phyloP scores from a whole-genome alignment of 1,140 invertebrate genomes.

The Drosophila malerkotliana region DNA sequence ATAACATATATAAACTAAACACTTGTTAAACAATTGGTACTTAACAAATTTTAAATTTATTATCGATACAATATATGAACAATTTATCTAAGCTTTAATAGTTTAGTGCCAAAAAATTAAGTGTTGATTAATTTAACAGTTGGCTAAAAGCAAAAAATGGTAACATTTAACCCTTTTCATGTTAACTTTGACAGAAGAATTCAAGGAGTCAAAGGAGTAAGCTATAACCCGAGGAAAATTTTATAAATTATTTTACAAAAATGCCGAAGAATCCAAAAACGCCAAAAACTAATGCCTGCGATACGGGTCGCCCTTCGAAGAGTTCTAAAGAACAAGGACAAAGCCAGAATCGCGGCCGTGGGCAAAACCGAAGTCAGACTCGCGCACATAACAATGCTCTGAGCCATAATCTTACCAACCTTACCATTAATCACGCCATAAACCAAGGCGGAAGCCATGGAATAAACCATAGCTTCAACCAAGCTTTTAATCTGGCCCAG shows the following conservation, averaged over 20 bases:
- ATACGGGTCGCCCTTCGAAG: background rate
- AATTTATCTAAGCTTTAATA: constrained; percentile 80
- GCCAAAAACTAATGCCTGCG: background rate
- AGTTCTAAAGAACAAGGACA: background rate
- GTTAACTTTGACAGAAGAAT: constrained; percentile 2
- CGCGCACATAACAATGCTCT: background rate
- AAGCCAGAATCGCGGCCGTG: background rate
- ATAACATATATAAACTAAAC: constrained; percentile 52
- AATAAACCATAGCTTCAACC: background rate
- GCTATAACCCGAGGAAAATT: background rate
- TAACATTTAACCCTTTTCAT: background rate
- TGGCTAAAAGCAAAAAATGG: too few relatives aligned
- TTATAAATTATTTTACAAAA: background rate
- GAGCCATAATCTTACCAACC: background rate
- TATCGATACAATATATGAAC: constrained; percentile 63
- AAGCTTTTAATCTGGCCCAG: background rate
- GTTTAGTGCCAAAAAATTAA: constrained; percentile 63
- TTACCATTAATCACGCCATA: background rate
- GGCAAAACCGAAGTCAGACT: background rate
- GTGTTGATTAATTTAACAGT: background rate
- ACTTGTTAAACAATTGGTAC: constrained; percentile 80
- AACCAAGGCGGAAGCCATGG: background rate
- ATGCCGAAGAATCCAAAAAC: background rate
- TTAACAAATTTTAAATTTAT: constrained; percentile 80
- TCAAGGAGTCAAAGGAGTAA: background rate